A percentile compares a stretch with the other conserved stretches of the same genome.
These are phyloP conservation scores for Hecatera dysodea DNA, from an alignment of 2,888 invertebrate genomes.

Conservation along the genomic window DNA sequence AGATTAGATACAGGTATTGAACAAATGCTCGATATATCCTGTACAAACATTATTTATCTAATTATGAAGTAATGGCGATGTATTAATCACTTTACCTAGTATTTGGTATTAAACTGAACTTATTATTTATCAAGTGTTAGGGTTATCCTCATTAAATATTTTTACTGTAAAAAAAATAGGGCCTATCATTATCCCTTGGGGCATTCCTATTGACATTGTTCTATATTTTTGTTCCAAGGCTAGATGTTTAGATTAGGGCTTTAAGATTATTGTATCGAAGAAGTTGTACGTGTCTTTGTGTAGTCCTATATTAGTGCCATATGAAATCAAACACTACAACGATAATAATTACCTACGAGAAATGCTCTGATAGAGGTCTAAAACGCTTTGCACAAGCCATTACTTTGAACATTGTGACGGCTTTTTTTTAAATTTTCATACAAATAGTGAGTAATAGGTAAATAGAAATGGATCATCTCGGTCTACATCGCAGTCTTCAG, in stretches of 20 bases:
- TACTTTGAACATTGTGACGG: neutral
- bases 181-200: slow-evolving; percentile 20
- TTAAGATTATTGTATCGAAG: neutral
- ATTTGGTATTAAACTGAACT: slow-evolving; percentile 13
- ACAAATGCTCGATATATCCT: slow-evolving; percentile 41
- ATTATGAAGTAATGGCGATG: slow-evolving; percentile 9
- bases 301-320: neutral
- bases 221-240: slow-evolving; percentile 3
- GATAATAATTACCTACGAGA: neutral
- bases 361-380: slow-evolving; percentile 3
- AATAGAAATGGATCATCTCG: slow-evolving; percentile 28
- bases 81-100: slow-evolving; percentile 40
- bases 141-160: slow-evolving; percentile 9
- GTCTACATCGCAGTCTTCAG: slow-evolving; percentile 2
- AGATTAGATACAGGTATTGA: slow-evolving; percentile 48
- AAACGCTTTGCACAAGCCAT: slow-evolving; percentile 5
- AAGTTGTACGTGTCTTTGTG: neutral
- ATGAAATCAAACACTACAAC: neutral
- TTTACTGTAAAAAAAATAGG: neutral
- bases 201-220: slow-evolving; percentile 11
- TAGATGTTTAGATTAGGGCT: slow-evolving; percentile 7
- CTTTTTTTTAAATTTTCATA: slow-evolving; percentile 17
- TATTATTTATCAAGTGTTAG: slow-evolving; percentile 10
- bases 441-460: slow-evolving; percentile 4
- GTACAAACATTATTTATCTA: slow-evolving; percentile 28